Conservation (phyloP, 2,888 invertebrate species). For the Sinodicranocentrus sp. region DNA sequence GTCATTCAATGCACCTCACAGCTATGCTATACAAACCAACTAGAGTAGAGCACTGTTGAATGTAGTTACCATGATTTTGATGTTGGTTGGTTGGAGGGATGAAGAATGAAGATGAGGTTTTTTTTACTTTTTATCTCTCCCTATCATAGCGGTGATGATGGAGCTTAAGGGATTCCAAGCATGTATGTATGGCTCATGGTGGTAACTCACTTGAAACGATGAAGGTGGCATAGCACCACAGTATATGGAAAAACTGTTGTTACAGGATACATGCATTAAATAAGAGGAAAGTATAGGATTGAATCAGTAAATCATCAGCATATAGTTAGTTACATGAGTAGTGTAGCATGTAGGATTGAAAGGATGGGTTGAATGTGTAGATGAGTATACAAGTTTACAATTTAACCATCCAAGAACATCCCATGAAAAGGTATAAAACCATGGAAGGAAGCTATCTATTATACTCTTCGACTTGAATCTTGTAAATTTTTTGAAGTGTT, state of each 20-base stretch:
- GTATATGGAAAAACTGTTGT: constrained; percentile 14
- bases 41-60: constrained; percentile 36
- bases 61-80: constrained; percentile 25
- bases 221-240: constrained; percentile 5
- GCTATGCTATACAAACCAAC: constrained; percentile 42
- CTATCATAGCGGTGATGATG: background rate
- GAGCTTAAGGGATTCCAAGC: too few species aligned
- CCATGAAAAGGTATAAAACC: too few species aligned
- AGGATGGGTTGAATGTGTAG: too few species aligned
- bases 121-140: background rate
- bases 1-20: background rate
- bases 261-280: constrained; percentile 47
- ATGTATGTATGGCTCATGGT: background rate
- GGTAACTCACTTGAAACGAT: background rate
- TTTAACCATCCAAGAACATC: too few species aligned
- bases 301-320: too few species aligned
- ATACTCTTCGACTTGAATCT: too few species aligned
- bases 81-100: constrained; percentile 15
- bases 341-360: too few species aligned
- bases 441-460: too few species aligned
- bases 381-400: too few species aligned
- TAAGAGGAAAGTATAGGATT: too few species aligned
- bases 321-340: too few species aligned
- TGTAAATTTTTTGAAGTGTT: too few species aligned
- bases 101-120: constrained; percentile 31